These are phyloP conservation scores for Gasterosteus nipponicus DNA, from an alignment of 2,113 vertebrate genomes.

Conservation along the genomic window DNA sequence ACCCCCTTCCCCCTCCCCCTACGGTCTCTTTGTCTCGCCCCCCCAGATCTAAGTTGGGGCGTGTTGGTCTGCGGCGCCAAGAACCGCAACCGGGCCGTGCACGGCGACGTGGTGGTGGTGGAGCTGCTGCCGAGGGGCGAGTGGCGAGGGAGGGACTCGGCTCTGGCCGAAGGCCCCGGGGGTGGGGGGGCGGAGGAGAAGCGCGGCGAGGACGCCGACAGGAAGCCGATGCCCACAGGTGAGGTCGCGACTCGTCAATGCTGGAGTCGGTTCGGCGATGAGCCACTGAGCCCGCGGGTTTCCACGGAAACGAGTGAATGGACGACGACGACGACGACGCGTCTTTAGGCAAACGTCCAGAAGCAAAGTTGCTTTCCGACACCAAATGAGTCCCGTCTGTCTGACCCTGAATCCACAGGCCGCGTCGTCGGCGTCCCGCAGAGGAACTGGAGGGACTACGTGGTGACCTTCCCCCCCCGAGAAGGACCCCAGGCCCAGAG, in stretches of 20 bases:
- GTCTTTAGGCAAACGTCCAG: not conserved
- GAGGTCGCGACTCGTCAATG: not conserved
- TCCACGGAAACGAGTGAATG: no score
- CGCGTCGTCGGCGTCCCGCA: slow-evolving; percentile 92
- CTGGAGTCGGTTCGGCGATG: no score
- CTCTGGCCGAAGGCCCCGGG: slow-evolving; percentile 85
- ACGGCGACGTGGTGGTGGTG: slow-evolving; percentile 89
- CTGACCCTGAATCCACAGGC: slow-evolving; percentile 67
- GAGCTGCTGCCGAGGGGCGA: slow-evolving; percentile 87
- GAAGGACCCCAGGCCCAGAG: slow-evolving; percentile 88
- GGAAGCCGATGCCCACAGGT: slow-evolving; percentile 92
- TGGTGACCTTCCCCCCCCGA: slow-evolving; percentile 91
- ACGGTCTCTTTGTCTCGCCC: no score
- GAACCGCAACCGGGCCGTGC: slow-evolving; percentile 90
- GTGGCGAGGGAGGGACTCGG: slow-evolving; percentile 87
- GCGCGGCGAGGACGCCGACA: slow-evolving; percentile 76
- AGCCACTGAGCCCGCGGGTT: no score
- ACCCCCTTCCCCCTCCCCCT: not conserved
- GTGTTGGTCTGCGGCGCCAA: slow-evolving; percentile 88
- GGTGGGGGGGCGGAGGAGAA: slow-evolving; percentile 79
- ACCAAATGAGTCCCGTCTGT: not conserved
- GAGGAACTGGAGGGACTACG: slow-evolving; percentile 97
- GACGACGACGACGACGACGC: no score
- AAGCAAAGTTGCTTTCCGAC: not conserved
- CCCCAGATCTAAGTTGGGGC: slow-evolving; percentile 84